Base-by-base conservation (phyloP, 2,888 invertebrate genomes). In the Desoria tigrina region DNA sequence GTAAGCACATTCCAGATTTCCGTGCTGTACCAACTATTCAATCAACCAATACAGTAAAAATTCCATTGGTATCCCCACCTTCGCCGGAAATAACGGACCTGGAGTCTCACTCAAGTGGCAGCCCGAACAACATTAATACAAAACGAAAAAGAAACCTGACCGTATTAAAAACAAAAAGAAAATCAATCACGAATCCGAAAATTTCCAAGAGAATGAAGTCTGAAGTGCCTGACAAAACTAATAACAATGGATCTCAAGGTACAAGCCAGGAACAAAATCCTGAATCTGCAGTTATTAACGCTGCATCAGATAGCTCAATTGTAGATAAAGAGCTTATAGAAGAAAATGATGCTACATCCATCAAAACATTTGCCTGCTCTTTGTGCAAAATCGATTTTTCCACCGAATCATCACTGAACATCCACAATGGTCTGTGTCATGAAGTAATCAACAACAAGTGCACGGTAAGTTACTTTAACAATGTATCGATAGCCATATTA, bases 1-100 rank as follows among this genome's bases (percentile, higher is more conserved):
- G 51, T 4, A 51, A 51, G 14, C 11, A 14, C 14, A 51, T 24
- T 51, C 51, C 51, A 14, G 26, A 51, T 23, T 51, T 21, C 23
- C 23, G 23, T 23, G 2, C 9, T 21, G n/a, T 16, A 4, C 4
- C 23, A 21, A 4, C 45, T 23, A 16, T n/a, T n/a, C 7, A 16
- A 4, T 16, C 45, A 23, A 45, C 7, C 16, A 23, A 9, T 45
- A 9, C 45, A 45, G 45, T 45, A n/a, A n/a, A n/a, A 23, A 16
- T 45, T 21, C 51, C 51, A 18, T 6, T 23, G 24, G 51, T 14
- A 24, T 51, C 51, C 7, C 51, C 51, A 2, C 51, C 51, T 6
- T 51, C 51, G 11, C 51, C 51, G 14, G 51, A 51, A 24, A 51
- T 51, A 16, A 51, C 51, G 7, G 51, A 51, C 24, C 26, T 51